These are phyloP conservation scores for rabbit (Oryctolagus cuniculus) DNA, from an alignment of 2,113 vertebrate genomes.

Conservation along the genomic window mOryCun1.1 NC_091440.1:127598501-127599000, in stretches of 20 bases:
- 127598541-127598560: not conserved
- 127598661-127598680: not conserved
- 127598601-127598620: not conserved
- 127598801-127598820: not conserved
- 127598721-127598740: not conserved
- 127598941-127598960: not conserved
- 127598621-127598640: not conserved
- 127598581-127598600: not conserved
- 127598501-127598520: not conserved
- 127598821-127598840: not conserved
- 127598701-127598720: not conserved
- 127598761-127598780: not conserved
- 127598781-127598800: not conserved
- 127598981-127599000: not conserved
- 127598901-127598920: not conserved
- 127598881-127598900: not conserved
- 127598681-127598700: not conserved
- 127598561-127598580: not conserved
- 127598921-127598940: not conserved
- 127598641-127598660: not conserved
- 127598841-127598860: conserved; percentile 9
- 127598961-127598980: not conserved
- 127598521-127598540: not conserved
- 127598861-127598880: not conserved
- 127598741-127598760: not conserved